These are phyloP conservation scores for Eilema caniola DNA, from an alignment of 2,888 invertebrate genomes.

Conservation along the genomic window DNA sequence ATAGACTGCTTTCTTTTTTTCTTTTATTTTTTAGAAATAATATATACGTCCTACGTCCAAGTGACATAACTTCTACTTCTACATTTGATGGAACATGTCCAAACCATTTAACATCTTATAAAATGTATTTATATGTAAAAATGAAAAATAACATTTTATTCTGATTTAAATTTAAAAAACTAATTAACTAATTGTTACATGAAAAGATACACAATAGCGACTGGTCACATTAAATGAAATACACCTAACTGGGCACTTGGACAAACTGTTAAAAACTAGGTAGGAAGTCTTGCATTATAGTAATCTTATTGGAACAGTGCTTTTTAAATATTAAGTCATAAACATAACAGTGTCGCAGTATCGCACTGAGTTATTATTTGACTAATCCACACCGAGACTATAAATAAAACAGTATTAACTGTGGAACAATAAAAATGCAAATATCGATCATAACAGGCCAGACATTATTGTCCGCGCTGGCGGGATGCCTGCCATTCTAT, in stretches of 20 bases:
- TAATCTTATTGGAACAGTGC: background rate
- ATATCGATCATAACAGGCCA: conserved; percentile 73
- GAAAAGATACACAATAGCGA: background rate
- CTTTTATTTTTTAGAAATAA: background rate
- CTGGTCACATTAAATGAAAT: background rate
- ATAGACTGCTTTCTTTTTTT: background rate
- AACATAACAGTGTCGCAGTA: background rate
- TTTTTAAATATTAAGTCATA: background rate
- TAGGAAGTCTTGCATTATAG: background rate
- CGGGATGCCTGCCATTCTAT: conserved; percentile 70
- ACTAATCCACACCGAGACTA: conserved; percentile 37
- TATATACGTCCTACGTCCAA: background rate
- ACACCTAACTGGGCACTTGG: background rate
- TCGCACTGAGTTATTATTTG: background rate
- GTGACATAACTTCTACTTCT: background rate
- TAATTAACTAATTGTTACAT: background rate
- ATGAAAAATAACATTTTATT: background rate
- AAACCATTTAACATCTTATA: too few species aligned
- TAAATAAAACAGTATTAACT: conserved; percentile 59
- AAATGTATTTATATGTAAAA: too few species aligned
- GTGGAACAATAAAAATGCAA: conserved; percentile 74
- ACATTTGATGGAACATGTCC: too few species aligned
- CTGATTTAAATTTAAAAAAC: background rate
- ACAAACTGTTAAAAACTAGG: background rate
- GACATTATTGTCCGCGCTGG: conserved; percentile 73